phyloP scores from a whole-genome alignment of 2,888 invertebrate genomes.

The Pyrocoelia pectoralis region DNA sequence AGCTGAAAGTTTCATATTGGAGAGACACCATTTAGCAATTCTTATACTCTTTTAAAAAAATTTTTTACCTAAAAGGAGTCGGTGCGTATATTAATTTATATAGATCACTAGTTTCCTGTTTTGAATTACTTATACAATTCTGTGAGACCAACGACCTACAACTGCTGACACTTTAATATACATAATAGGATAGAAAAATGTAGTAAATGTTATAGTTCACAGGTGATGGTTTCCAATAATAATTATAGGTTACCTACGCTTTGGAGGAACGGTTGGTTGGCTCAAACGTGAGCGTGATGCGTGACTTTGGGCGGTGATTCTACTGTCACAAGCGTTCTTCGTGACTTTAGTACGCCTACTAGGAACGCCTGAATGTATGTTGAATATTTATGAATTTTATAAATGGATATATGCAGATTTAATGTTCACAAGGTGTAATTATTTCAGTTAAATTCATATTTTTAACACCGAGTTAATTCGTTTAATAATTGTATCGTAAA shows the following conservation, averaged over 20 bases:
- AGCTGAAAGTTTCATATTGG: slow-evolving; percentile 53
- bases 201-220: slow-evolving; percentile 33
- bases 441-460: slow-evolving; percentile 11
- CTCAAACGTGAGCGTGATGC: slow-evolving; percentile 56
- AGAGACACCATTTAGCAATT: slow-evolving; percentile 52
- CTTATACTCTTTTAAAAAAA: slow-evolving; percentile 10
- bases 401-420: slow-evolving; percentile 30
- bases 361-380: slow-evolving; percentile 50
- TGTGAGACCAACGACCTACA: slow-evolving; percentile 5
- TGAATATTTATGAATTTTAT: slow-evolving; percentile 44
- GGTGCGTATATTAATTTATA: neutral
- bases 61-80: neutral
- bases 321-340: slow-evolving; percentile 55
- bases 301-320: slow-evolving; percentile 57
- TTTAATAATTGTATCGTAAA: slow-evolving; percentile 8
- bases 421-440: slow-evolving; percentile 8
- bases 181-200: slow-evolving; percentile 20
- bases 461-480: slow-evolving; percentile 12
- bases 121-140: neutral
- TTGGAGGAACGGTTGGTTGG: slow-evolving; percentile 54
- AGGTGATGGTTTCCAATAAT: slow-evolving; percentile 56
- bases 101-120: neutral
- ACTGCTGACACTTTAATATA: slow-evolving; percentile 17
- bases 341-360: slow-evolving; percentile 56
- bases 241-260: slow-evolving; percentile 54